Evolutionary conservation across 1,140 invertebrate genomes (phyloP), one percentile per base, ranked within the genome.

Genomic region (Mamestra configurata): DNA sequence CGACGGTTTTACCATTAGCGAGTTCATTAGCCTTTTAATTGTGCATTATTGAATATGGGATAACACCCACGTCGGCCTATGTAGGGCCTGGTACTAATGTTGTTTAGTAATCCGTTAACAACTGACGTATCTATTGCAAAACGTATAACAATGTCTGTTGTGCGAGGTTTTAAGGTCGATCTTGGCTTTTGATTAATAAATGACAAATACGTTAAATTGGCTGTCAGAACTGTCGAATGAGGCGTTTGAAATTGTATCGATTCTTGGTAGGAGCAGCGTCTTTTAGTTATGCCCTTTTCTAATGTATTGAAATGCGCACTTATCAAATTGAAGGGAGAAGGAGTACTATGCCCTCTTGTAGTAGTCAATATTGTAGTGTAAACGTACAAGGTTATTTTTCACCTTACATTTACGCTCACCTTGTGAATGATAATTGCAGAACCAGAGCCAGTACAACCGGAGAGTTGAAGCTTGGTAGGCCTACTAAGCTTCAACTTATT

Each of bases 11-110:
- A 59, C 51, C 46, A 79, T 89, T 85, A 85, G 72, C 51, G 79
- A 85, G 85, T 83, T 80, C 83, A 83, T 85, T 86, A 86, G 81
- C 82, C 84, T 88, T 85, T 88, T 88, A 89, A 88, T 88, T 86
- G 86, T 85, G 81, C 78, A 81, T 83, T 83, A 77, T 83, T 76
- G 84, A 80, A 83, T 81, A 87, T 86, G 85, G 85, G 85, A 83
- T 84, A 71, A 77, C 86, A 85, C 88, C 87, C 83, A 90, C 88
- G 80, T 80, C 24, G 61, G 64, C 24, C 73, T 80, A 61, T 73
- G 18, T 73, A 18, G 31, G 35, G 83, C 64, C 79, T 71, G 49
- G 73, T 78, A 75, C 81, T 79, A 81, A 68, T 79, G 55, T 82
- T 87, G 43, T 83, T 87, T 86, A 49, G 82, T 86, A 86, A 86